These are phyloP conservation scores for Seriola aureovittata DNA, from an alignment of 2,113 vertebrate species.

Conservation along the genomic window DNA sequence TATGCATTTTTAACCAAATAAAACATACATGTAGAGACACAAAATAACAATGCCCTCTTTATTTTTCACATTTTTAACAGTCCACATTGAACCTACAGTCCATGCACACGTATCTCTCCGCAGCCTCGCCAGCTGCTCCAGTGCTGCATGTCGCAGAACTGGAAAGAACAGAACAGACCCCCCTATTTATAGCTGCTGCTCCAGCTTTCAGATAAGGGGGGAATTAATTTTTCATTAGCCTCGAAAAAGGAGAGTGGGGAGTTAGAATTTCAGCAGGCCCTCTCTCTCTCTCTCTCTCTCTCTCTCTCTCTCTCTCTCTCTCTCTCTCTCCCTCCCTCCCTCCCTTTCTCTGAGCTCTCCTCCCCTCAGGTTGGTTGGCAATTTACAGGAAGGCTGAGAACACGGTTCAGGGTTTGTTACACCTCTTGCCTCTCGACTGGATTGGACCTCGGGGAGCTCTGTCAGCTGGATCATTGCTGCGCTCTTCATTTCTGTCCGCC, in stretches of 20 bases:
- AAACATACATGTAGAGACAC: background rate
- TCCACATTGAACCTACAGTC: background rate
- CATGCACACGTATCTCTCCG: background rate
- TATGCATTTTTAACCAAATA: background rate
- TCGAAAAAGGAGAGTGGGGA: conserved; percentile 64
- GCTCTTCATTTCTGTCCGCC: conserved; percentile 33
- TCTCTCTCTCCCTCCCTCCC: background rate
- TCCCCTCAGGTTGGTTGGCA: conserved; percentile 12
- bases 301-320: background rate
- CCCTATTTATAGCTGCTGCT: conserved; percentile 66
- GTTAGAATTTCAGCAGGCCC: conserved; percentile 55
- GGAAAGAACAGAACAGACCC: conserved; percentile 36
- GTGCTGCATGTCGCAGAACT: conserved; percentile 25
- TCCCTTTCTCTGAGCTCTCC: conserved; percentile 1
- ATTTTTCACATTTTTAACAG: background rate
- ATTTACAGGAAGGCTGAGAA: conserved; percentile 42
- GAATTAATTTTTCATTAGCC: conserved; percentile 72
- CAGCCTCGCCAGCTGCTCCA: conserved; percentile 21
- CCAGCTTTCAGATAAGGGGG: conserved; percentile 48
- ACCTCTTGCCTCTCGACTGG: conserved; percentile 2
- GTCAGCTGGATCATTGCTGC: conserved; percentile 52
- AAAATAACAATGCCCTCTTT: conserved; percentile 5
- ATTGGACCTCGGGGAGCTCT: conserved; percentile 44
- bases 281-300: background rate
- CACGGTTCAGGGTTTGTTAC: conserved; percentile 32